A percentile compares a stretch with the other conserved stretches of the same genome.
Evolutionary conservation across 2,888 invertebrate genomes (phyloP).

Genomic region (Drosophila ezoana): DNA sequence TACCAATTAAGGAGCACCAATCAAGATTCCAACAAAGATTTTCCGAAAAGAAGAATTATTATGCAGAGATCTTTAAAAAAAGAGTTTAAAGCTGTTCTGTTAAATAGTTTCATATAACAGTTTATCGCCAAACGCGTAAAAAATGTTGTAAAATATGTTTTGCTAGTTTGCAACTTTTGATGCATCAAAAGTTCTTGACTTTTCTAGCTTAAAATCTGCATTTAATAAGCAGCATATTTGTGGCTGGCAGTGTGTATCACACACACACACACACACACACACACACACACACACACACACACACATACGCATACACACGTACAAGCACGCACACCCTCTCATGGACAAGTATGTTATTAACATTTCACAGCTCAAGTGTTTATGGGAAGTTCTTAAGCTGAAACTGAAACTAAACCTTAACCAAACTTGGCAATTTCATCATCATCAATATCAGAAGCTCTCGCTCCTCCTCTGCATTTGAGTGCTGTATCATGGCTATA

Average conservation of each 20-base stretch:
- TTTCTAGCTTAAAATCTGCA: constrained; percentile 24
- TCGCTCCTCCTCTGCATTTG: constrained; percentile 48
- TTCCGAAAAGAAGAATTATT: too few relatives aligned
- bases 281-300: constrained; percentile 1
- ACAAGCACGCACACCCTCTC: neutral
- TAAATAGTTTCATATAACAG: neutral
- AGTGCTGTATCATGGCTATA: constrained; percentile 41
- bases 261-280: neutral
- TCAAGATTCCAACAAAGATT: too few relatives aligned
- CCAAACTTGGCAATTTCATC: constrained; percentile 55
- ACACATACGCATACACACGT: neutral
- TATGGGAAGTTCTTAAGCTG: constrained; percentile 44
- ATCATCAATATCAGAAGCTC: constrained; percentile 63
- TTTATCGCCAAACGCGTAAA: neutral
- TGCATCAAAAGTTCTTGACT: constrained; percentile 11
- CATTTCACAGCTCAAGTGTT: constrained; percentile 69
- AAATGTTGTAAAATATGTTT: constrained; percentile 7
- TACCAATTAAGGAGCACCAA: too few relatives aligned
- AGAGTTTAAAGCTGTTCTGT: too few relatives aligned
- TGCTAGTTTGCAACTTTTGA: constrained; percentile 7
- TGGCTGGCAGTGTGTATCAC: neutral
- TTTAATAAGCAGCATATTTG: constrained; percentile 61
- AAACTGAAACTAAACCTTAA: constrained; percentile 25
- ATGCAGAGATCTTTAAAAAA: too few relatives aligned
- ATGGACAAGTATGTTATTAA: constrained; percentile 35